These are phyloP conservation scores for Philopotamus ludificatus DNA, from an alignment of 1,140 invertebrate species.

Conservation along the genomic window DNA sequence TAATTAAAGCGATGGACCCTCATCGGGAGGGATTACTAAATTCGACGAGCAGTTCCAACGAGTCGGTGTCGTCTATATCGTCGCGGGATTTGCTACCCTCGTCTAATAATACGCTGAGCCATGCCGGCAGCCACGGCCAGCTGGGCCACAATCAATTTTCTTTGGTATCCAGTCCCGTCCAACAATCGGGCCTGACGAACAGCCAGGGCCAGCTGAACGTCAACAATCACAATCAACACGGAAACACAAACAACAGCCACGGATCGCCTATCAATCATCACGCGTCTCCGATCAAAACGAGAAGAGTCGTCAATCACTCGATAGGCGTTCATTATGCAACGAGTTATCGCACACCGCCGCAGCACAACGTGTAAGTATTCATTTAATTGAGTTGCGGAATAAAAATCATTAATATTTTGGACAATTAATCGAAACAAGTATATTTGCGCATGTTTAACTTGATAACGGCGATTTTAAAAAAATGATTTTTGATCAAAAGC, in stretches of 20 bases:
- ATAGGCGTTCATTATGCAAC: slow-evolving; percentile 43
- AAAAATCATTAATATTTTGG: neutral
- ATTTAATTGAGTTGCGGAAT: neutral
- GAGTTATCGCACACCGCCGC: slow-evolving; percentile 43
- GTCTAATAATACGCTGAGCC: neutral
- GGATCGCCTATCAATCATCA: slow-evolving; percentile 34
- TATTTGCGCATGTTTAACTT: neutral
- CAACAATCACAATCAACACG: slow-evolving; percentile 8
- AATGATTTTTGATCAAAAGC: no score
- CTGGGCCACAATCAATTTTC: slow-evolving; percentile 10
- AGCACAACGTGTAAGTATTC: slow-evolving; percentile 45
- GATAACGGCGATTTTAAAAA: neutral
- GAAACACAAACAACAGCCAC: slow-evolving; percentile 21
- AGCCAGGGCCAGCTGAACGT: slow-evolving; percentile 23
- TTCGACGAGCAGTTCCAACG: slow-evolving; percentile 69
- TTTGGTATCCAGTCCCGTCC: neutral
- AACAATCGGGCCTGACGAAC: slow-evolving; percentile 16
- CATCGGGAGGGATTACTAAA: slow-evolving; percentile 42
- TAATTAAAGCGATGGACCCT: slow-evolving; percentile 33
- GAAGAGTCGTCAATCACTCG: slow-evolving; percentile 35
- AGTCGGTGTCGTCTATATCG: slow-evolving; percentile 68
- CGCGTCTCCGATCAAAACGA: slow-evolving; percentile 36
- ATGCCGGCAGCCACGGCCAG: slow-evolving; percentile 23
- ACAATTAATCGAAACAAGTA: no score
- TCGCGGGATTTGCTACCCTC: slow-evolving; percentile 47